Conservation (phyloP, 2,113 vertebrate species). For the Scomber colias region DNA sequence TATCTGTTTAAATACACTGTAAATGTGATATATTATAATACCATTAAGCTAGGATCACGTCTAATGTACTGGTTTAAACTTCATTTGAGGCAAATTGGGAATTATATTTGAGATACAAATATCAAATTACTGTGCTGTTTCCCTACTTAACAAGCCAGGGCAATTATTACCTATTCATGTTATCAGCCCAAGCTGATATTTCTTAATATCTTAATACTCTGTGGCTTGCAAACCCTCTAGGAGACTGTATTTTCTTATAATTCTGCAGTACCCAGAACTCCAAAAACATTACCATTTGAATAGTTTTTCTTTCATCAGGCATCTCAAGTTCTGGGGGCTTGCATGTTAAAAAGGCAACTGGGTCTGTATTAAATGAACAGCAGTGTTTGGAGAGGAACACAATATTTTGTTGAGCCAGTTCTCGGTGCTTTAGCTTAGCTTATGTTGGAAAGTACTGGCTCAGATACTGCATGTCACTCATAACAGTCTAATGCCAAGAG, state of each 20-base stretch:
- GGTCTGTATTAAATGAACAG: constrained; percentile 54
- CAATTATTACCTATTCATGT: constrained; percentile 22
- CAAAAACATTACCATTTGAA: constrained; percentile 57
- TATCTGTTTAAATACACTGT: constrained; percentile 1
- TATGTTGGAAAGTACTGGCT: constrained; percentile 38
- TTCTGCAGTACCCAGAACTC: constrained; percentile 28
- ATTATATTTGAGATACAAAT: constrained; percentile 15
- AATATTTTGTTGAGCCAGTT: constrained; percentile 48
- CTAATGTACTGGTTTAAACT: not conserved
- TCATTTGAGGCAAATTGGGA: constrained; percentile 25
- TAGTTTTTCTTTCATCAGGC: constrained; percentile 64
- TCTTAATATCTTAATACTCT: constrained; percentile 45
- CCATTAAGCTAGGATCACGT: not conserved
- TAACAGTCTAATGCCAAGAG: constrained; percentile 29
- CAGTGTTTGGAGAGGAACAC: constrained; percentile 63
- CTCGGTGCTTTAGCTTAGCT: constrained; percentile 36
- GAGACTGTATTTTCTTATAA: constrained; percentile 20
- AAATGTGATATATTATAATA: not conserved
- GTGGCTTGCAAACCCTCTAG: constrained; percentile 21
- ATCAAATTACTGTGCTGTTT: constrained; percentile 1
- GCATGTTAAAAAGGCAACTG: constrained; percentile 51
- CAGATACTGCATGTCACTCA: constrained; percentile 42
- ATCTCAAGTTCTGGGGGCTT: constrained; percentile 43
- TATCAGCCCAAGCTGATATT: constrained; percentile 28
- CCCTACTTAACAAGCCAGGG: not conserved